Evolutionary conservation across 2,888 invertebrate species (phyloP).

Genomic region (Eurois occulta): DNA sequence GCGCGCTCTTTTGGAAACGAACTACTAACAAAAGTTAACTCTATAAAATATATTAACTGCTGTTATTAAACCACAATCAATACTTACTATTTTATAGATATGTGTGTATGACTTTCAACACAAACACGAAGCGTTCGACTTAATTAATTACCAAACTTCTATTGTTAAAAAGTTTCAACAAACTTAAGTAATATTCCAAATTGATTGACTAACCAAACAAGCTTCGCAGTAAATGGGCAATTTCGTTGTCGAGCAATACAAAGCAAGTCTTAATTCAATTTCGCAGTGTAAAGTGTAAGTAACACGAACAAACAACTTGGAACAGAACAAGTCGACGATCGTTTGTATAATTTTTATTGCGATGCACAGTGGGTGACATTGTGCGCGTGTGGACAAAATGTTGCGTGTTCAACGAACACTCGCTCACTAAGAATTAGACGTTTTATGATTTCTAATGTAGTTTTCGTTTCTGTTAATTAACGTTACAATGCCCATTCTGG

Average conservation of each 20-base stretch:
- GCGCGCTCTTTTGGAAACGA: background rate
- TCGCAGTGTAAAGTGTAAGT: constrained; percentile 64
- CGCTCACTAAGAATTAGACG: constrained; percentile 74
- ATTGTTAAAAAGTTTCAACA: constrained; percentile 49
- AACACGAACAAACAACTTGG: constrained; percentile 59
- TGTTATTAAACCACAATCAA: constrained; percentile 23
- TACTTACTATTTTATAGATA: background rate
- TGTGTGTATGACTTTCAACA: constrained; percentile 17
- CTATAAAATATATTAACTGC: background rate
- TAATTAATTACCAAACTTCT: constrained; percentile 53
- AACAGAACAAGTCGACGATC: constrained; percentile 48
- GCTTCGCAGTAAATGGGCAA: constrained; percentile 48
- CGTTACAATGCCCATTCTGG: constrained; percentile 70
- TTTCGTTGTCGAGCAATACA: constrained; percentile 54
- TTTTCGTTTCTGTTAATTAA: constrained; percentile 76
- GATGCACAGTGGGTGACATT: constrained; percentile 49
- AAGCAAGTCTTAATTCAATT: constrained; percentile 68
- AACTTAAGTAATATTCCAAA: constrained; percentile 61
- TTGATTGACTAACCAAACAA: constrained; percentile 60
- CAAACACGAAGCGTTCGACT: constrained; percentile 52
- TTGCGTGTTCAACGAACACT: constrained; percentile 69
- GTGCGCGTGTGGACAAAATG: constrained; percentile 33
- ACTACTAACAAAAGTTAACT: background rate
- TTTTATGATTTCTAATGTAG: constrained; percentile 74
- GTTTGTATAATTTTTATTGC: constrained; percentile 56